Base-by-base conservation (phyloP, 2,113 vertebrate species). In the Daphoenositta chrysoptera region DNA sequence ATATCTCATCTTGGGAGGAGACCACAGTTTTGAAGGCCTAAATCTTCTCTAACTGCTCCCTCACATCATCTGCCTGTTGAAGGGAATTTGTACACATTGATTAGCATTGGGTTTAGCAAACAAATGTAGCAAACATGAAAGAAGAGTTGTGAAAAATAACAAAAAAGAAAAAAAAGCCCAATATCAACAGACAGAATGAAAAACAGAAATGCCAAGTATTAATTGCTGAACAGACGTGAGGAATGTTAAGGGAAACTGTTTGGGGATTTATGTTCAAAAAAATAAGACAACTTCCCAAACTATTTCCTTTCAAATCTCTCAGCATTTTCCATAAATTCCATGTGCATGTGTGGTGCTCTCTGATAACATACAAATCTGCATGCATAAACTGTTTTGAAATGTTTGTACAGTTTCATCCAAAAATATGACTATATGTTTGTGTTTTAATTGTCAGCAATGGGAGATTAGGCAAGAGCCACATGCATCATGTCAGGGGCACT, bases 301-400 rank as follows among this genome's bases (percentile, higher is more conserved):
- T 68, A 96, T 96, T 96, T 96, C 93, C 92, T 93, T 95, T 94
- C 83, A 95, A 92, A 94, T 84, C 88, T 96, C 76, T 84, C 90
- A 92, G 72, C 83, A 37, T 96, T 96, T 94, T 95, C 94, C 95
- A 94, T 95, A 64, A 96, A 96, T 96, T 94, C 96, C 92, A 71
- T 94, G 90, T 78, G 90, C 77, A 13, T 96, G 93, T 96, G 90
- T 96, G 96, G 90, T 63, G 40, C 86, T 90, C 70, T 89, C 94
- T 94, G 96, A 96, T 96, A 97, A 96, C 93, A 93, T 68, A 96
- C 92, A 92, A 95, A 90, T 94, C 92, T 92, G 92, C 78, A 90
- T 58, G 85, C 86, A 84, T 95, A 97, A 96, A 96, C 96, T 96
- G 90, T 96, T 96, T 89, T 75, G 96, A 97, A 96, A 93, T 96